phyloP scores from a whole-genome alignment of 2,888 invertebrate species.

The Campoplex nolae region DNA sequence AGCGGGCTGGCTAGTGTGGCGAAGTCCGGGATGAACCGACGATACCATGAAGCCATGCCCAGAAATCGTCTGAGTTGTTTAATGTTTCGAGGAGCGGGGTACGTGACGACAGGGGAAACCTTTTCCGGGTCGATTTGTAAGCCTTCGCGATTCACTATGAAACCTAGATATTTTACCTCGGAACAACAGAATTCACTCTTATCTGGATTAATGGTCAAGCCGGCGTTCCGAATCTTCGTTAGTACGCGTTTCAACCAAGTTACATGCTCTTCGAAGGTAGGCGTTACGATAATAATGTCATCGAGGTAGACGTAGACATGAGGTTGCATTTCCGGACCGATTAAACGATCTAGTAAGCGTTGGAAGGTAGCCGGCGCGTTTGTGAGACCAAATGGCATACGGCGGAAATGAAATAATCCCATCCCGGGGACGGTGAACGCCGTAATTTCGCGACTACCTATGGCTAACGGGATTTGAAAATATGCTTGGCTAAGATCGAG shows the following conservation, averaged over 20 bases:
- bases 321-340: constrained; percentile 68
- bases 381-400: constrained; percentile 69
- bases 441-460: constrained; percentile 70
- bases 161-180: constrained; percentile 28
- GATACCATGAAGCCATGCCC: constrained; percentile 49
- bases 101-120: not conserved
- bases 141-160: constrained; percentile 6
- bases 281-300: constrained; percentile 63
- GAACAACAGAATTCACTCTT: constrained; percentile 35
- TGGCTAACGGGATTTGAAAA: constrained; percentile 73
- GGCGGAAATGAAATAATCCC: constrained; percentile 25
- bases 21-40: constrained; percentile 43
- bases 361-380: constrained; percentile 69
- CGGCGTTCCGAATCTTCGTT: constrained; percentile 71
- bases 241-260: constrained; percentile 66
- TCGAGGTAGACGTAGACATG: constrained; percentile 63
- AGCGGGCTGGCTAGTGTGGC: not conserved
- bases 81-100: constrained; percentile 10
- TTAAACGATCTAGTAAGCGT: constrained; percentile 65
- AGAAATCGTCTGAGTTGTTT: constrained; percentile 39
- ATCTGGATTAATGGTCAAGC: not conserved
- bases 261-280: constrained; percentile 62
- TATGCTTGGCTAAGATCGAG: constrained; percentile 77
- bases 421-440: constrained; percentile 73
- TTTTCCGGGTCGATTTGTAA: constrained; percentile 42